phyloP scores from a whole-genome alignment of 2,888 invertebrate genomes.

The Aquatica leii region DNA sequence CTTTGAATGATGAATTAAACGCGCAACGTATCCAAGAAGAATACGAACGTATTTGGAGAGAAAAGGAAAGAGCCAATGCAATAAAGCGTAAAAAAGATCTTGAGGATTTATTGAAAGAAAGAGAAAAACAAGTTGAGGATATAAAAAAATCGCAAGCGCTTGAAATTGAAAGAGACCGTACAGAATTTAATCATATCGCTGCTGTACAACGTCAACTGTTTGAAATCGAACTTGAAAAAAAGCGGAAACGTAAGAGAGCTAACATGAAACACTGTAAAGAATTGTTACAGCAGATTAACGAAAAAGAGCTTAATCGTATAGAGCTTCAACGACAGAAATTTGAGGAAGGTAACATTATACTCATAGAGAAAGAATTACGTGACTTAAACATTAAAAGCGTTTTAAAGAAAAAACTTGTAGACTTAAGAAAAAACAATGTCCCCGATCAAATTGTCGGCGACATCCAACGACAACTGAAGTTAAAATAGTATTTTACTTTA shows the following conservation, averaged over 20 bases:
- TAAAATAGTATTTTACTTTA: background rate
- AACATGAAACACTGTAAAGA: conserved; percentile 67
- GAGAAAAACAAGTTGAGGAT: conserved; percentile 62
- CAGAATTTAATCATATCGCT: conserved; percentile 58
- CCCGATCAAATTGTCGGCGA: conserved; percentile 53
- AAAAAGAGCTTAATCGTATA: conserved; percentile 73
- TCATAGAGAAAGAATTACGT: conserved; percentile 68
- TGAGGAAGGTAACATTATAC: conserved; percentile 72
- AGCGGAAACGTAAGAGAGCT: conserved; percentile 56
- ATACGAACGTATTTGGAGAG: conserved; percentile 73
- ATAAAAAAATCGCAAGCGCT: conserved; percentile 70
- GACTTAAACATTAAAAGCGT: conserved; percentile 62
- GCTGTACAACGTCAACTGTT: conserved; percentile 61
- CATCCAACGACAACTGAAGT: conserved; percentile 50
- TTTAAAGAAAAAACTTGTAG: conserved; percentile 65
- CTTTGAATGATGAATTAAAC: conserved; percentile 62
- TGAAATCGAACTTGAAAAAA: conserved; percentile 58
- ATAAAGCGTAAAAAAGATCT: conserved; percentile 65
- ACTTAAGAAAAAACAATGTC: conserved; percentile 60
- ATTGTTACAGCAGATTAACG: conserved; percentile 74
- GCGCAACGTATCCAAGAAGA: conserved; percentile 65
- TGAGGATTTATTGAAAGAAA: conserved; percentile 59
- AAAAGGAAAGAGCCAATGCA: conserved; percentile 70
- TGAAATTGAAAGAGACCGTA: conserved; percentile 70
- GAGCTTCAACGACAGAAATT: conserved; percentile 68